Percentiles rank a stretch among this genome's conserved stretches.
These are phyloP conservation scores for Thalpophila matura DNA, from an alignment of 2,888 invertebrate genomes.

Conservation along the genomic window DNA sequence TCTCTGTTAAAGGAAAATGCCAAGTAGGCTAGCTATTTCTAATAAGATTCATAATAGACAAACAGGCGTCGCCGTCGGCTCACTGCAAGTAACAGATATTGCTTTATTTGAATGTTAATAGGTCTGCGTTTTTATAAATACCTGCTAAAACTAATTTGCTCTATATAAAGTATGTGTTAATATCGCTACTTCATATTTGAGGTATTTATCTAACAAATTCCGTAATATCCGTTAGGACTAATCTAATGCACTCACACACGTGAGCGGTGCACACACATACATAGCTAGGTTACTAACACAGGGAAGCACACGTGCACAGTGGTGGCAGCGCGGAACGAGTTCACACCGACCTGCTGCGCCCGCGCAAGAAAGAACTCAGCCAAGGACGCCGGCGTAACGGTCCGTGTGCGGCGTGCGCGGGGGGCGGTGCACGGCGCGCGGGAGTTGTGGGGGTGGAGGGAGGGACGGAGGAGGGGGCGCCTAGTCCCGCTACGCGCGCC, in stretches of 20 bases:
- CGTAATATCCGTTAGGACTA: constrained; percentile 89
- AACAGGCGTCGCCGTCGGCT: constrained; percentile 47
- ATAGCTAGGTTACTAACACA: constrained; percentile 66
- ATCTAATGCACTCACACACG: constrained; percentile 81
- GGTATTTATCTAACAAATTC: constrained; percentile 85
- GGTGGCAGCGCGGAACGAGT: constrained; percentile 85
- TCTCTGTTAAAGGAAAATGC: constrained; percentile 5
- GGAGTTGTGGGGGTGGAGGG: constrained; percentile 36
- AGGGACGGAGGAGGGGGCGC: constrained; percentile 27
- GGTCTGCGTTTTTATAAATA: constrained; percentile 30
- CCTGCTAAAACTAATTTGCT: constrained; percentile 48
- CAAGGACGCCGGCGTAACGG: constrained; percentile 90
- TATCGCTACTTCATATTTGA: constrained; percentile 72
- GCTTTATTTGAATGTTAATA: constrained; percentile 50
- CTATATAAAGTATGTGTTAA: constrained; percentile 40
- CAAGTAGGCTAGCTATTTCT: constrained; percentile 23
- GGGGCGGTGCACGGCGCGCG: constrained; percentile 48
- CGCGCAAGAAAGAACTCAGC: constrained; percentile 90
- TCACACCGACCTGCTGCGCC: constrained; percentile 86
- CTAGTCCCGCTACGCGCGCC: constrained; percentile 72
- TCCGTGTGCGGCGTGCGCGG: constrained; percentile 67
- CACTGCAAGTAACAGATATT: constrained; percentile 14
- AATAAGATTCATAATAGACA: constrained; percentile 55
- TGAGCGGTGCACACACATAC: constrained; percentile 64
- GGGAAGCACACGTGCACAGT: constrained; percentile 81